Conservation (phyloP, 2,888 invertebrate species). For the Scrobipalpa atriplicella region DNA sequence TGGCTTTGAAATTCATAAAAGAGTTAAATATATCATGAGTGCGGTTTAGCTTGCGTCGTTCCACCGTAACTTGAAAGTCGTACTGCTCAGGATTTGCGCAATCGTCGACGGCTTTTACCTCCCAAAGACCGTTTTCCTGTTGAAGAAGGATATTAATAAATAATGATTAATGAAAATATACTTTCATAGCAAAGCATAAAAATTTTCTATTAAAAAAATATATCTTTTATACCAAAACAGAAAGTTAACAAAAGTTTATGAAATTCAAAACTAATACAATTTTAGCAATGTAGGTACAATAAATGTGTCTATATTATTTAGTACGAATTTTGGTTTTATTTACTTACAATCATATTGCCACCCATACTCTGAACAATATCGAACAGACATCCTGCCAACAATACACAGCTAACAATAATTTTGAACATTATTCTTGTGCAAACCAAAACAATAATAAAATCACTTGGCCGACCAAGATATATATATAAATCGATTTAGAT, state of each 20-base stretch:
- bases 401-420: not conserved
- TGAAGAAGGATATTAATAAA: too few relatives aligned
- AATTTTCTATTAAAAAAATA: too few relatives aligned
- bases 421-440: not conserved
- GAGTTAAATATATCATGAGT: constrained; percentile 56
- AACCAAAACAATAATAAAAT: not conserved
- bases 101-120: constrained; percentile 44
- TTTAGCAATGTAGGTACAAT: too few relatives aligned
- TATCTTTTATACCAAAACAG: too few relatives aligned
- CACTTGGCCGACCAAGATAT: not conserved
- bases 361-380: not conserved
- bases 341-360: constrained; percentile 11
- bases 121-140: constrained; percentile 57
- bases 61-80: constrained; percentile 40
- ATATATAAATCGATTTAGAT: not conserved
- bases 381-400: not conserved
- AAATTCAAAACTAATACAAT: too few relatives aligned
- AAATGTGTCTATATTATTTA: too few relatives aligned
- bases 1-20: constrained; percentile 34
- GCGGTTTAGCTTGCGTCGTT: constrained; percentile 54
- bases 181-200: too few relatives aligned
- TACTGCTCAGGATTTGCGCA: constrained; percentile 47
- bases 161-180: too few relatives aligned
- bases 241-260: too few relatives aligned
- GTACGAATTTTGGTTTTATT: not conserved